These are phyloP conservation scores for Drosophila biarmipes DNA, from an alignment of 1,140 invertebrate species.

Conservation along the genomic window DNA sequence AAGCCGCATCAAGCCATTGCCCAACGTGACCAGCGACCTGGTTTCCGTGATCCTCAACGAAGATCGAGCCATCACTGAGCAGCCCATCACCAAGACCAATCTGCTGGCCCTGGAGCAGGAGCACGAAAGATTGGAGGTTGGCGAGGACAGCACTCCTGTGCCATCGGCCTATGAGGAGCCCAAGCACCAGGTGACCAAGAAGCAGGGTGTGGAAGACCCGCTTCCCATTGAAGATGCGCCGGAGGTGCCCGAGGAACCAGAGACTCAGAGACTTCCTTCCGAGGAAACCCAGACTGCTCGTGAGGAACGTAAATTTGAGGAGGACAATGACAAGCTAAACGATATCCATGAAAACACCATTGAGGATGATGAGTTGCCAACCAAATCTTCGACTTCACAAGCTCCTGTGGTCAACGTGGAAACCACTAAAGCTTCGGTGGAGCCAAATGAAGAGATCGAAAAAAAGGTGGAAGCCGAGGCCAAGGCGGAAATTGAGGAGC, in stretches of 20 bases:
- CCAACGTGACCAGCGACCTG: constrained; percentile 56
- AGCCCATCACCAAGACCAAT: constrained; percentile 61
- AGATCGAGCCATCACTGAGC: constrained; percentile 64
- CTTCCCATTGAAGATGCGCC: constrained; percentile 34
- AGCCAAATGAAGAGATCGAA: constrained; percentile 9
- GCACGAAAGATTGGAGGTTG: constrained; percentile 27
- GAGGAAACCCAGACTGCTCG: not conserved
- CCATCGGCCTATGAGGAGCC: constrained; percentile 41
- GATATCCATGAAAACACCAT: constrained; percentile 51
- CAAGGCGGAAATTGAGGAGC: constrained; percentile 14
- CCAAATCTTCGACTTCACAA: not conserved
- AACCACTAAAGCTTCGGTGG: constrained; percentile 5
- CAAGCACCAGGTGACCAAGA: constrained; percentile 71
- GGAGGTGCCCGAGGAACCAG: constrained; percentile 12
- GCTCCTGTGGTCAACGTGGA: not conserved
- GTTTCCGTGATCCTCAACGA: constrained; percentile 64
- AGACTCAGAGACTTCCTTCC: not conserved
- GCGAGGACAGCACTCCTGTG: constrained; percentile 14
- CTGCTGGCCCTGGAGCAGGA: constrained; percentile 53
- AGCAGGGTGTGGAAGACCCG: constrained; percentile 62
- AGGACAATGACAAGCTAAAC: constrained; percentile 13
- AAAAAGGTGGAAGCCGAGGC: constrained; percentile 11
- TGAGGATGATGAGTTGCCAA: constrained; percentile 21
- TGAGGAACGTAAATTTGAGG: constrained; percentile 11
- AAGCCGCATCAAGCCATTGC: constrained; percentile 32